phyloP scores from a whole-genome alignment of 2,797 vertebrate species.

The Delichon dasypus region DNA sequence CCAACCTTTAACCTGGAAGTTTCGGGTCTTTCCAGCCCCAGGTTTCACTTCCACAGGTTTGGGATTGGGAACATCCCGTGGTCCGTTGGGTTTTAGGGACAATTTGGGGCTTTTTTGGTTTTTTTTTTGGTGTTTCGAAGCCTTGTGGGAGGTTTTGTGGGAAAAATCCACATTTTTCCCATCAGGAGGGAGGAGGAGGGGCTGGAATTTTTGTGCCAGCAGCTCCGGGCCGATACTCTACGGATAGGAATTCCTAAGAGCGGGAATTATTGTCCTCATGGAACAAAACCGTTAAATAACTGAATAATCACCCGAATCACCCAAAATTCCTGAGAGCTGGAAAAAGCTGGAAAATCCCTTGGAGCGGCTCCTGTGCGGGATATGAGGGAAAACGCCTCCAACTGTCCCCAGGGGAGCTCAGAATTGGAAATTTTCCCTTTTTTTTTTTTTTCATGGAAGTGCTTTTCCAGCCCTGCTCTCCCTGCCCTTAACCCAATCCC shows the following conservation, averaged over 20 bases:
- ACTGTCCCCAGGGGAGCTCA: accelerated
- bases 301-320: neutral
- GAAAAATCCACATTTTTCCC: accelerated
- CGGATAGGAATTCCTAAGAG: accelerated
- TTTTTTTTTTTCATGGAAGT: neutral
- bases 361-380: too few species aligned
- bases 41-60: accelerated
- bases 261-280: accelerated
- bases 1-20: neutral
- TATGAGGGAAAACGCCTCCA: neutral
- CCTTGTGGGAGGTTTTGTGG: neutral
- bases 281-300: accelerated
- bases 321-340: neutral
- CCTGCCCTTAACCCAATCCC: neutral
- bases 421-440: accelerated
- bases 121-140: neutral
- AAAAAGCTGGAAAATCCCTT: neutral
- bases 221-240: neutral
- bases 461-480: neutral
- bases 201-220: neutral
- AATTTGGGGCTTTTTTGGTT: neutral
- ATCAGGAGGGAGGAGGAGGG: neutral
- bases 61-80: neutral
- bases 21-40: neutral
- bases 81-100: neutral